Base-by-base conservation (phyloP, 2,113 vertebrate species). In the Colossoma macropomum region DNA sequence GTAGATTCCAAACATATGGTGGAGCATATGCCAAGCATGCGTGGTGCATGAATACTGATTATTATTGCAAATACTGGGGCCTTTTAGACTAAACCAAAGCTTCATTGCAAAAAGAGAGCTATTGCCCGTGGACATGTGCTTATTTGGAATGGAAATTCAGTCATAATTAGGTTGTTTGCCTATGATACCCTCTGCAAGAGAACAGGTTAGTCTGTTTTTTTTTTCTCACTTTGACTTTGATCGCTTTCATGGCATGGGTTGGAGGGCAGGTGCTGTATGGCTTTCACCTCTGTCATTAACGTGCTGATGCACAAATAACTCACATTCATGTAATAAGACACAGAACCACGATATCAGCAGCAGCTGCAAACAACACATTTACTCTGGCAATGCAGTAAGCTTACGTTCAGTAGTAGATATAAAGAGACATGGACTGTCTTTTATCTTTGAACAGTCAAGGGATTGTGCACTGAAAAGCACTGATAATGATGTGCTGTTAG, bases 1-100 rank as follows among this genome's bases (percentile, higher is more conserved):
- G 83, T 87, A 59, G 85, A 87, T 85, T 87, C 68, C 50, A 85
- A 88, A 88, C 92, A 91, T 91, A 90, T 92, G 89, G 80, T 79
- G 21, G 60, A 85, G 56, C 89, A 86, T 91, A 91, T 91, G 89
- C 80, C 85, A 48, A 63, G 80, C 66, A 80, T 89, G 84, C 83
- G 86, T 84, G 65, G 82, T 52, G 76, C 86, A 83, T 68, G 86
- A 90, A 88, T 89, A 85, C 86, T 85, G 87, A 90, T 90, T 86
- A 84, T 84, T 86, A 89, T 87, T 77, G 81, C 82, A 83, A 84
- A 86, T 75, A 82, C 59, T 60, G n/a, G 27, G 77, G 71, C 86
- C 82, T 87, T 87, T 80, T 68, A 85, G 77, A 88, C 78, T 70
- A 69, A 76, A 85, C 30, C 23, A 38, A 27, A 69, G 68, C 77